Percentiles rank a stretch among this genome's conserved stretches.
Evolutionary conservation across 2,797 vertebrate species (phyloP).

Genomic region (Melanitta fusca): DNA sequence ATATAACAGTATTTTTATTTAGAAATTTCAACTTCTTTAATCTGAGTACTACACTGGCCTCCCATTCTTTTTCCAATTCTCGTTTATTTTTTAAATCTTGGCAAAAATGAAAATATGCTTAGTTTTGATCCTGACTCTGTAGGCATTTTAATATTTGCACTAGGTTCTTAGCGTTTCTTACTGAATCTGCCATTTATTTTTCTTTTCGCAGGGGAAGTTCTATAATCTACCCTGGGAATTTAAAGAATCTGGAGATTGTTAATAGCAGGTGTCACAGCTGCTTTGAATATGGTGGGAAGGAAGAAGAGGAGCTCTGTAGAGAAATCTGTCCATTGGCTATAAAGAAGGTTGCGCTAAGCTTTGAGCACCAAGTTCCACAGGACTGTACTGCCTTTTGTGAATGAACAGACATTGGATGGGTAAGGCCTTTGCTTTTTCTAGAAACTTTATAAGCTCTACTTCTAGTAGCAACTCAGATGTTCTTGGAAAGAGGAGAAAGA

Average conservation of each 20-base stretch:
- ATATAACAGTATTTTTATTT: not conserved
- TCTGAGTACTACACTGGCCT: not conserved
- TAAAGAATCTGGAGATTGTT: not conserved
- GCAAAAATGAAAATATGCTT: not conserved
- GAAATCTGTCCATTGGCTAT: not conserved
- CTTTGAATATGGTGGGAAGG: not conserved
- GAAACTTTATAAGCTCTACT: not conserved
- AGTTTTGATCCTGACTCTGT: not conserved
- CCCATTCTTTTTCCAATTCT: not conserved
- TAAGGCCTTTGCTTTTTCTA: not conserved
- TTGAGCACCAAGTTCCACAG: not conserved
- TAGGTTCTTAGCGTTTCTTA: not conserved
- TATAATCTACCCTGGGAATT: not conserved
- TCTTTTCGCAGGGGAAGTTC: not conserved
- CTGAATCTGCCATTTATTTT: not conserved
- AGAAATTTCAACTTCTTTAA: not conserved
- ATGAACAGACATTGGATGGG: accelerated
- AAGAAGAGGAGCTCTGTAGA: not conserved
- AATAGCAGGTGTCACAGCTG: not conserved
- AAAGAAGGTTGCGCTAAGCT: not conserved
- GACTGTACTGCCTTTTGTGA: not conserved
- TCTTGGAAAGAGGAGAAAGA: not conserved
- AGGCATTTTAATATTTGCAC: not conserved
- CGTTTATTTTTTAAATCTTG: not conserved
- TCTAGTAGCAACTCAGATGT: not conserved